A percentile compares a stretch with the other conserved stretches of the same genome.
phyloP scores from a whole-genome alignment of 2,888 invertebrate species.

The Limnephilus rhombicus region DNA sequence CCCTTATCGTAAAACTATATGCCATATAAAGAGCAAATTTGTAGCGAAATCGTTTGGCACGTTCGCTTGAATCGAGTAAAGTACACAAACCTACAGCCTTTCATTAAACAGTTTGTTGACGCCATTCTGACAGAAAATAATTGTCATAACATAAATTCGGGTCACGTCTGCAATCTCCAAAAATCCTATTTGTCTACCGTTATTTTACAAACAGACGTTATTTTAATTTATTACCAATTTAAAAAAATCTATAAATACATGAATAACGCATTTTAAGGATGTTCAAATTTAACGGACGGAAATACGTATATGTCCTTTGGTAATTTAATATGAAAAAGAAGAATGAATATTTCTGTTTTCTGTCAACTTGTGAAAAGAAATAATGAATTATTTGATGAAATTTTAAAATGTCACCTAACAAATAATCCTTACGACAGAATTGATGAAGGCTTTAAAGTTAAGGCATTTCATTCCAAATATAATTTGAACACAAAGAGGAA shows the following conservation, averaged over 20 bases:
- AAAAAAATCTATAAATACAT: too few relatives aligned
- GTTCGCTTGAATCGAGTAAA: too few relatives aligned
- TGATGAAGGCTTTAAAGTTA: neutral
- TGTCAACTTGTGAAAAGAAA: neutral
- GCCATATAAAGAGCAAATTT: neutral
- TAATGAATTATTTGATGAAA: neutral
- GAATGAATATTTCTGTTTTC: neutral
- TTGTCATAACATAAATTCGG: too few relatives aligned
- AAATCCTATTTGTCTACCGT: too few relatives aligned
- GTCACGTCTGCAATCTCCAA: too few relatives aligned
- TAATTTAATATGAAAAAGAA: neutral
- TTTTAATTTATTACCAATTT: too few relatives aligned
- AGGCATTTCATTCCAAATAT: neutral
- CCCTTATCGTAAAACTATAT: neutral
- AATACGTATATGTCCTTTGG: neutral
- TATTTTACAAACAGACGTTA: too few relatives aligned
- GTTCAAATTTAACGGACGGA: neutral
- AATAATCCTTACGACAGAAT: neutral
- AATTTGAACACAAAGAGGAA: neutral
- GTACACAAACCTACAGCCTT: too few relatives aligned
- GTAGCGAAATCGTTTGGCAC: neutral
- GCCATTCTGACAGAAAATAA: too few relatives aligned
- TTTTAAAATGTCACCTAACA: neutral
- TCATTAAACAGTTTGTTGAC: too few relatives aligned
- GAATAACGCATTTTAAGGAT: too few relatives aligned